Percentiles rank a stretch among this genome's conserved stretches.
Evolutionary conservation across 1,140 invertebrate genomes (phyloP).

Genomic region (Drosophila truncata): DNA sequence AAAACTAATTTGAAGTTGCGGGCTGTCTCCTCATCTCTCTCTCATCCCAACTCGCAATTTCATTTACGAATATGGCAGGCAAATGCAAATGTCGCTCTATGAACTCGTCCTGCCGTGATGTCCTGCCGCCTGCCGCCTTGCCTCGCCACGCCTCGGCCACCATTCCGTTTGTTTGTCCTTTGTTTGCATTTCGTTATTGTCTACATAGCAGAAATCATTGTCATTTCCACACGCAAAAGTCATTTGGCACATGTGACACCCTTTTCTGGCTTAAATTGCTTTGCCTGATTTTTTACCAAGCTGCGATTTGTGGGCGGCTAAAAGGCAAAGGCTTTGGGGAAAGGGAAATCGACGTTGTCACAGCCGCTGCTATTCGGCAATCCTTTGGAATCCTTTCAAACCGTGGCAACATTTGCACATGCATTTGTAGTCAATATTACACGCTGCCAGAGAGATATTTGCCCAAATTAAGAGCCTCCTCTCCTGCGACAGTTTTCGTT

Average conservation of each 20-base stretch:
- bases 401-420: constrained; percentile 84
- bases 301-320: constrained; percentile 9
- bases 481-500: constrained; percentile 23
- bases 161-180: constrained; percentile 49
- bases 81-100: constrained; percentile 81
- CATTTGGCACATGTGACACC: constrained; percentile 84
- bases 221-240: constrained; percentile 84
- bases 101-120: constrained; percentile 71
- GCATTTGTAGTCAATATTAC: constrained; percentile 84
- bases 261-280: constrained; percentile 82
- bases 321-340: background rate
- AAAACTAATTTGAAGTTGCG: constrained; percentile 78
- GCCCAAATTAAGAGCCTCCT: constrained; percentile 72
- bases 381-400: constrained; percentile 62
- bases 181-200: constrained; percentile 83
- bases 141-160: background rate
- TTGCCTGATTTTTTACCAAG: constrained; percentile 48
- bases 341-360: constrained; percentile 21
- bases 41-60: constrained; percentile 48
- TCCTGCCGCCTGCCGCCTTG: no score
- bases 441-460: constrained; percentile 74
- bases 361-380: constrained; percentile 48
- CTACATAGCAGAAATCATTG: constrained; percentile 81
- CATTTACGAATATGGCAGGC: constrained; percentile 82
- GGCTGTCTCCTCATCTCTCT: constrained; percentile 36